Evolutionary conservation across 2,888 invertebrate genomes (phyloP), one percentile per base, ranked within the genome.

Genomic region (Apamea crenata): DNA sequence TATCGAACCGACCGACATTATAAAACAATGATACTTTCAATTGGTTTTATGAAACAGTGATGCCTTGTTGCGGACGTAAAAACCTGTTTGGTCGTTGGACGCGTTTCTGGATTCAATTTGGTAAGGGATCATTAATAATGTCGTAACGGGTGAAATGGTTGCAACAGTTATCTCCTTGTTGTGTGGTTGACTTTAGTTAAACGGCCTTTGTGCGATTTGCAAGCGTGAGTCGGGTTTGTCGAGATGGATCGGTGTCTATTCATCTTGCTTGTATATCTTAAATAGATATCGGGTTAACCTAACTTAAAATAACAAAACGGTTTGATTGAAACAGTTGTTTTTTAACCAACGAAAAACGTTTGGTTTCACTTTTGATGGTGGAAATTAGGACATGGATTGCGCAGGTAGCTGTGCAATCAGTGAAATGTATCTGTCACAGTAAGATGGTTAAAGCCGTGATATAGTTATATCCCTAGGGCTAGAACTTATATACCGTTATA

Each of bases 1-100:
- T 92, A 93, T 93, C 90, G 89, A 89, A 83, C 83, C 89, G 92
- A 90, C 93, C 92, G 87, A 93, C 92, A 92, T 94, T 92, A 81
- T 78, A 85, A 90, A 91, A 91, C 80, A 90, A 88, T 86, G 2
- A 32, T 32, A 29, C 50, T 82, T 68, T 76, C 85, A 87, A 89
- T 88, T 84, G 83, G 78, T 81, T 83, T 76, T 69, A 81, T 70
- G 50, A 79, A 85, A 83, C 88, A 85, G 79, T 70, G 76, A 78
- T 78, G 79, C 61, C 56, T 86, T 87, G 82, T 85, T 76, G 63
- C 36, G 50, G 71, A 63, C 50, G 56, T 77, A 76, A 88, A 85
- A 84, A 89, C 84, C 80, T 74, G 84, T 81, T 84, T 72, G 47
- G 29, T 29, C 69, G 14, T 69, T 47, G 69, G 4, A 47, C 63